Base-by-base conservation (phyloP, 2,797 vertebrate species). In the Hydrolagus colliei region DNA sequence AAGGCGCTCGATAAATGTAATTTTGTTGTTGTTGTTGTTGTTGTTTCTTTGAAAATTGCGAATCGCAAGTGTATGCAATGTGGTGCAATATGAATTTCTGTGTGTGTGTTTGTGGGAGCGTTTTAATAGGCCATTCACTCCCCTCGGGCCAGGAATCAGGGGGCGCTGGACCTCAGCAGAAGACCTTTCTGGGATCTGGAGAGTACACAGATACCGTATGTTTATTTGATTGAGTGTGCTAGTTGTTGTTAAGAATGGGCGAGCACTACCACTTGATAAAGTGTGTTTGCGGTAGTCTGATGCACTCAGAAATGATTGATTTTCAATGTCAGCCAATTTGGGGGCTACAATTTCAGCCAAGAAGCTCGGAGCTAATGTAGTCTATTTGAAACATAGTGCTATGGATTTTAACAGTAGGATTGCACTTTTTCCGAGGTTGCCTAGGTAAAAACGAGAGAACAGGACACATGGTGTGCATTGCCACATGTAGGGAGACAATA, bases 231-330 rank as follows among this genome's bases (percentile, higher is more conserved):
- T 77, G 18, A 77, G 75, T 61, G 75, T 16, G 61, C 75, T 61
- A 9, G 52, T 20, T 41, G 61, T 18, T n/a, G 52, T 77, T 77
- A 61, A 18, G 18, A 16, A 68, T 65, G 62, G 35, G 62, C 35
- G 78, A 68, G 13, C 78, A 32, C 62, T 27, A 35, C 78, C 9
- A 22, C 67, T 68, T 82, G 78, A 65, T 82, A 65, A 82, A 82
- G 62, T 32, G 22, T 32, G 9, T 35, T 11, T 41, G 8, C 3
- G 10, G 62, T n/a, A 68, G 63, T 82, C 22, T 16, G 62, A 68
- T 80, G 14, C 32, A 59, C 22, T 67, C n/a, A 80, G 63, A 80
- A 80, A 80, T 82, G 62, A 65, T 65, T 67, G n/a, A 82, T 35
- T 82, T 27, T 77, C 41, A 20, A 61, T 52, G 75, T 61, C 75